Percentiles rank a stretch among this genome's conserved stretches.
phyloP scores from a whole-genome alignment of 92 coral and sea anemone species.

The Scolanthus callimorphus region DNA sequence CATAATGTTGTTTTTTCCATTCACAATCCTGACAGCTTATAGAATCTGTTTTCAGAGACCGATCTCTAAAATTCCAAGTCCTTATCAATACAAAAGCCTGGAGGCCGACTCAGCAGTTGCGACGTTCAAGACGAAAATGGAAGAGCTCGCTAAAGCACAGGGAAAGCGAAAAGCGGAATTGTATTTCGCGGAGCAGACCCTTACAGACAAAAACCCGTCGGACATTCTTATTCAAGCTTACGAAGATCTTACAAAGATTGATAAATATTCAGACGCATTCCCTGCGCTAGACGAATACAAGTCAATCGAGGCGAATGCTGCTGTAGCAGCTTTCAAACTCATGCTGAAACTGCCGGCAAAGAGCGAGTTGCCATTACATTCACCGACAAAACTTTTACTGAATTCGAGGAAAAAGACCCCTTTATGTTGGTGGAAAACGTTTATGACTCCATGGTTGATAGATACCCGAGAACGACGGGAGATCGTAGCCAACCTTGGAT shows the following conservation, averaged over 20 bases:
- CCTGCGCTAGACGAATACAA: slow-evolving; percentile 68
- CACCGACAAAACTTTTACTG: slow-evolving; percentile 61
- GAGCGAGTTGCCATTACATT: slow-evolving; percentile 71
- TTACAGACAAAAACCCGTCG: slow-evolving; percentile 56
- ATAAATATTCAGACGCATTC: slow-evolving; percentile 62
- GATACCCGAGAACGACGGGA: slow-evolving; percentile 82
- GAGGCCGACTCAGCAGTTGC: slow-evolving; percentile 81
- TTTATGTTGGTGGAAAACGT: slow-evolving; percentile 45
- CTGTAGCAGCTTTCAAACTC: slow-evolving; percentile 67
- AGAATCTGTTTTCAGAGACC: slow-evolving; percentile 69
- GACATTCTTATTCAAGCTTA: slow-evolving; percentile 64
- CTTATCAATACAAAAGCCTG: slow-evolving; percentile 59
- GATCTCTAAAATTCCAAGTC: slow-evolving; percentile 61
- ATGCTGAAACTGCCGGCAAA: slow-evolving; percentile 69
- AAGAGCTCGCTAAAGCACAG: slow-evolving; percentile 63
- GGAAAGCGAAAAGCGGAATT: slow-evolving; percentile 79
- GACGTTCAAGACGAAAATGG: slow-evolving; percentile 66
- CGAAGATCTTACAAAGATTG: slow-evolving; percentile 51
- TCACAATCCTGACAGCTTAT: slow-evolving; percentile 34
- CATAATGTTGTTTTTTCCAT: slow-evolving; percentile 34
- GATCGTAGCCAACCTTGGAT: slow-evolving; percentile 74
- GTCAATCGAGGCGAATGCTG: slow-evolving; percentile 68
- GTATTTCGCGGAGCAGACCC: slow-evolving; percentile 59
- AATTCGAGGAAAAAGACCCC: slow-evolving; percentile 55
- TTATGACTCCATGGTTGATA: slow-evolving; percentile 58